Evolutionary conservation across 2,888 invertebrate genomes (phyloP).

Genomic region (Octodonta nipae): DNA sequence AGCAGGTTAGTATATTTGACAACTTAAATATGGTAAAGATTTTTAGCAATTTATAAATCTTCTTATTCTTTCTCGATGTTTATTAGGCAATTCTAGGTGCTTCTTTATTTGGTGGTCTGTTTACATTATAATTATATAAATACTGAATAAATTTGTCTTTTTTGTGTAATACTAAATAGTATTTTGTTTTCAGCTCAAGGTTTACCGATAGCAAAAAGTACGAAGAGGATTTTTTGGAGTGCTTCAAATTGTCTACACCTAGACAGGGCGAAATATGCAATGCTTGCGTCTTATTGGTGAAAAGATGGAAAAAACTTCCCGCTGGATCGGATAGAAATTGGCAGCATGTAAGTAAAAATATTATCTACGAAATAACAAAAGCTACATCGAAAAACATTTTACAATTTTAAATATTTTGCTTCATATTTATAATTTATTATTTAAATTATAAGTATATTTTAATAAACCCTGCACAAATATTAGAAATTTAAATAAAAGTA

Average conservation of each 20-base stretch:
- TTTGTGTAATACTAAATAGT: background rate
- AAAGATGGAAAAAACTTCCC: conserved; percentile 66
- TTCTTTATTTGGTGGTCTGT: too few relatives aligned
- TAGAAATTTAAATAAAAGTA: too few relatives aligned
- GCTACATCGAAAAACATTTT: too few relatives aligned
- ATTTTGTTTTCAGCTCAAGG: conserved; percentile 46
- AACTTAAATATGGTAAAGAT: too few relatives aligned
- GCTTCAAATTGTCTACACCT: conserved; percentile 59
- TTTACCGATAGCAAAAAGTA: conserved; percentile 76
- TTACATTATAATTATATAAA: background rate
- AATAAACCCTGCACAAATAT: too few relatives aligned
- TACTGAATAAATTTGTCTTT: background rate
- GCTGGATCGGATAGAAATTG: conserved; percentile 58
- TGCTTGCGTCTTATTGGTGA: conserved; percentile 71
- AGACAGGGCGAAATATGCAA: conserved; percentile 76
- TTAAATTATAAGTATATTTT: too few relatives aligned
- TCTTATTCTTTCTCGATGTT: too few relatives aligned
- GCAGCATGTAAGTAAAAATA: conserved; percentile 69
- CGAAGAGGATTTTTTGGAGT: conserved; percentile 66
- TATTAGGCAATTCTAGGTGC: too few relatives aligned
- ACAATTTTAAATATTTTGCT: too few relatives aligned
- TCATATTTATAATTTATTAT: too few relatives aligned
- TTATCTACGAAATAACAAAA: too few relatives aligned
- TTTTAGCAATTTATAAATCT: background rate
- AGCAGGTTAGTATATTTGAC: conserved; percentile 44